phyloP scores from a whole-genome alignment of 2,888 invertebrate genomes.

The Melangyna quadrimaculata region DNA sequence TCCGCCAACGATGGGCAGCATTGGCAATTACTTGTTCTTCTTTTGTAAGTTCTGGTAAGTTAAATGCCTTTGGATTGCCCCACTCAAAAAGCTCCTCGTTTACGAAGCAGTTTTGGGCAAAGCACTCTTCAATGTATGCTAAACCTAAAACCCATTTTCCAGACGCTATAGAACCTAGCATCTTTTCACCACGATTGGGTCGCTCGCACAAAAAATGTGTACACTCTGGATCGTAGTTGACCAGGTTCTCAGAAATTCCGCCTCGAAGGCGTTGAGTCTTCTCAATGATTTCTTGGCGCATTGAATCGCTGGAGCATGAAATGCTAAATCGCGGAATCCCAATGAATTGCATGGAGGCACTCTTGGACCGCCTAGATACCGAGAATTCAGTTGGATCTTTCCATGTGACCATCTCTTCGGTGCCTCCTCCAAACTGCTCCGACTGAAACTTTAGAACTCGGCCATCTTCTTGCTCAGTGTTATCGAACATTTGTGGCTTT shows the following conservation, averaged over 20 bases:
- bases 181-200: constrained; percentile 92
- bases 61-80: constrained; percentile 87
- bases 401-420: constrained; percentile 88
- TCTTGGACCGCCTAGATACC: constrained; percentile 73
- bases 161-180: constrained; percentile 91
- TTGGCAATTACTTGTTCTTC: constrained; percentile 82
- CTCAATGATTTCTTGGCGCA: constrained; percentile 74
- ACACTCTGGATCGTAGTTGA: constrained; percentile 84
- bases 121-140: constrained; percentile 87
- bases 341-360: constrained; percentile 74
- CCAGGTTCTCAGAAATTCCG: constrained; percentile 77
- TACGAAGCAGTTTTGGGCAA: constrained; percentile 78
- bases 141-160: constrained; percentile 95
- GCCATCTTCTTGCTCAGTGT: constrained; percentile 73
- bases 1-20: constrained; percentile 88
- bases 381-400: constrained; percentile 83
- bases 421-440: constrained; percentile 76
- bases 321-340: constrained; percentile 79
- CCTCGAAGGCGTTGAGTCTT: constrained; percentile 76
- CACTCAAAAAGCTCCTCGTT: constrained; percentile 91
- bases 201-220: constrained; percentile 91
- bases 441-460: constrained; percentile 78
- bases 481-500: constrained; percentile 44
- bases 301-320: constrained; percentile 77
- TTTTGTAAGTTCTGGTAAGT: constrained; percentile 81